These are phyloP conservation scores for Poliocrania exsul DNA, from an alignment of 2,797 vertebrate genomes.

Conservation along the genomic window DNA sequence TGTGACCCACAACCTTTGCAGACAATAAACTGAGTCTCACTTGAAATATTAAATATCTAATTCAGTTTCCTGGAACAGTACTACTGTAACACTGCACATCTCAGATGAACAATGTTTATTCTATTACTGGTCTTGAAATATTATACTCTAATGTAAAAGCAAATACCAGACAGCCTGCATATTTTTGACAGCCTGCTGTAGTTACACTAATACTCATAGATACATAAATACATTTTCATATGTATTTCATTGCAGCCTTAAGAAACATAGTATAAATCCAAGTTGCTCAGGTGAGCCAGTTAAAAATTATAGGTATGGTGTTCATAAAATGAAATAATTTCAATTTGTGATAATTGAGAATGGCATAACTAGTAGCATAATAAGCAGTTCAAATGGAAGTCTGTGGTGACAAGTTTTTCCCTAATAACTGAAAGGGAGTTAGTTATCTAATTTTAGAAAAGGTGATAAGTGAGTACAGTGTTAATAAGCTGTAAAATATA, in stretches of 20 bases:
- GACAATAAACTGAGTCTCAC: background rate
- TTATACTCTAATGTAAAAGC: conserved; percentile 36
- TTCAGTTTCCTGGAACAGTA: conserved; percentile 40
- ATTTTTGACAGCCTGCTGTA: background rate
- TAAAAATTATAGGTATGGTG: background rate
- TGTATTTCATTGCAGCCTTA: background rate
- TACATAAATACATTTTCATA: conserved; percentile 1
- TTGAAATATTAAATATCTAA: conserved; percentile 33
- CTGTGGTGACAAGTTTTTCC: background rate
- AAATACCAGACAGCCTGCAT: conserved; percentile 18
- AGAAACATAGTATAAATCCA: background rate
- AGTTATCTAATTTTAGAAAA: background rate
- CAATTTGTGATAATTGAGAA: background rate
- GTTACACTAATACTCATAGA: background rate
- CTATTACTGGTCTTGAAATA: conserved; percentile 46
- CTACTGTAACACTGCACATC: background rate
- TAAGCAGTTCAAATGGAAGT: background rate
- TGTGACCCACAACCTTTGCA: background rate
- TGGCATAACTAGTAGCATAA: background rate
- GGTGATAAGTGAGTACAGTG: background rate
- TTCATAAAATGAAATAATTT: background rate
- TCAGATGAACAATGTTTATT: conserved; percentile 55
- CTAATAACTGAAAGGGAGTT: background rate
- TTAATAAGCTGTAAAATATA: background rate
- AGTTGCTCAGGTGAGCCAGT: background rate